Conservation (phyloP, 2,113 vertebrate genomes). For the Corythornis cristatus region DNA sequence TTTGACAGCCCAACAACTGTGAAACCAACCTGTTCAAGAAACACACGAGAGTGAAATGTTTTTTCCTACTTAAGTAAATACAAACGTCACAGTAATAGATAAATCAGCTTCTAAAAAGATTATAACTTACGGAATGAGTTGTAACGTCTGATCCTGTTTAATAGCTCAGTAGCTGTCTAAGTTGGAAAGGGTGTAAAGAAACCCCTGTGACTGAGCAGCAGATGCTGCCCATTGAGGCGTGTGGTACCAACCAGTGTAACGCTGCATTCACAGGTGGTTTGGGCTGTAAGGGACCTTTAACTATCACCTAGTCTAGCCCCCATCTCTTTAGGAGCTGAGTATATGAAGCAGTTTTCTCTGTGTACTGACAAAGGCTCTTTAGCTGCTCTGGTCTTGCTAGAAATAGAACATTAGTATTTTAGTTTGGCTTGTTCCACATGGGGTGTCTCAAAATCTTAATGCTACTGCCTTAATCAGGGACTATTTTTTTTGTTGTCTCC, state of each 20-base stretch:
- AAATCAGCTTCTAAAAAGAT: not conserved
- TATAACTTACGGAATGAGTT: too few relatives aligned
- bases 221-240: fast-evolving
- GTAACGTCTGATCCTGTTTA: not conserved
- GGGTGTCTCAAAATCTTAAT: not conserved
- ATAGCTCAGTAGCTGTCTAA: not conserved
- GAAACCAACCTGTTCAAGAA: not conserved
- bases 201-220: fast-evolving
- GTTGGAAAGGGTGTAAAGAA: not conserved
- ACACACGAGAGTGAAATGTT: fast-evolving
- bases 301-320: not conserved
- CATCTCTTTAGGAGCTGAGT: not conserved
- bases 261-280: not conserved
- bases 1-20: not conserved
- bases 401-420: fast-evolving
- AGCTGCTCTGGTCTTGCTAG: not conserved
- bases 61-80: not conserved
- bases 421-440: fast-evolving
- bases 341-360: not conserved
- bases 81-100: fast-evolving
- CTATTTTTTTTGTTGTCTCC: not conserved
- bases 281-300: not conserved
- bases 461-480: fast-evolving
- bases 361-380: not conserved
- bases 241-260: fast-evolving